Base-by-base conservation (phyloP, 2,113 vertebrate genomes). In the Megalops atlanticus region DNA sequence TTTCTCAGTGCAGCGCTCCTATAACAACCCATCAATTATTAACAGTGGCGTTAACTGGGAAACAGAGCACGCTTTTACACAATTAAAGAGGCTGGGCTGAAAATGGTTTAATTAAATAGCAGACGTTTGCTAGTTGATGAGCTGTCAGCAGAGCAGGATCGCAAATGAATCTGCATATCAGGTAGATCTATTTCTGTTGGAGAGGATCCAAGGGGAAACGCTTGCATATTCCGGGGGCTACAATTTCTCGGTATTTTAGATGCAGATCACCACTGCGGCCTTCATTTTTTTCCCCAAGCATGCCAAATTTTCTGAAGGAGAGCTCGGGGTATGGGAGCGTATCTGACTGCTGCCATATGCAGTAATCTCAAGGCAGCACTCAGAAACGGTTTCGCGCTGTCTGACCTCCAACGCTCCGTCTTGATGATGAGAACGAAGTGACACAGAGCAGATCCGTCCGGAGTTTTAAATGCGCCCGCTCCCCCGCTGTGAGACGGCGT, bases 401-500 rank as follows among this genome's bases (percentile, higher is more conserved):
- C 49, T 84, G 73, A 64, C 11, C 69, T 74, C 49, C 70, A 41
- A 52, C 68, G 43, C 21, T 52, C 52, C 74, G 33, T 81, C 81
- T 81, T 58, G 81, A 72, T 52, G 68, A 79, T 71, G 68, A 64
- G 49, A 14, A 72, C 27, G 4, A 35, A 72, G 36, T 72, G 33
- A 27, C 8, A 2, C 33, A 14, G 31, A 2, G 2, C 69, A 36
- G 11, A 16, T 71, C 36, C 36, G 12, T 71, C 27, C 24, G 18
- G 21, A 21, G 27, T 71, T 16, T n/a, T 36, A n/a, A 58, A 58
- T n/a, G 52, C 3, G 14, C 33, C 69, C 14, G 15, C 27, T 35
- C 31, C 10, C 18, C 27, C 3, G 69, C 36, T 27, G 14, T 14
- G 27, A 36, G 36, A 8, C 31, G 27, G 16, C 31, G 11, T 39